Evolutionary conservation across 2,113 vertebrate genomes (phyloP).

Genomic region (Mellivora capensis): DNA sequence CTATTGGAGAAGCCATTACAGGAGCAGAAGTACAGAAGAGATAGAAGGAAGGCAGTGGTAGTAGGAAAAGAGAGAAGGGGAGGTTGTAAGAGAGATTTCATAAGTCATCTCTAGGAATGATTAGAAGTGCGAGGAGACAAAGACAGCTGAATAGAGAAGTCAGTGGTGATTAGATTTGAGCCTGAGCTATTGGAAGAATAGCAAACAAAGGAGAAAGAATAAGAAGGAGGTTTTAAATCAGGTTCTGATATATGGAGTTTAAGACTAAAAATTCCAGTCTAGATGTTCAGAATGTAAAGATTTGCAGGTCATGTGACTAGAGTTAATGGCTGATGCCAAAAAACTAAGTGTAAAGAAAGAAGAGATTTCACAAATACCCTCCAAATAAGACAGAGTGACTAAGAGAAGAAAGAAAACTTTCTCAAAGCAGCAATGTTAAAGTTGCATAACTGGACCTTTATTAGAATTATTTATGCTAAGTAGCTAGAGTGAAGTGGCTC

Average conservation of each 20-base stretch:
- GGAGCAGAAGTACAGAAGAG: background rate
- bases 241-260: background rate
- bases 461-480: background rate
- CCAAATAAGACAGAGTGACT: background rate
- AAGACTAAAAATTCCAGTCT: background rate
- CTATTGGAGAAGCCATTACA: background rate
- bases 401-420: background rate
- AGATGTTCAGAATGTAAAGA: background rate
- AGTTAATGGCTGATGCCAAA: background rate
- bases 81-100: background rate
- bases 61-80: background rate
- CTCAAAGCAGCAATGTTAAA: background rate
- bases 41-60: background rate
- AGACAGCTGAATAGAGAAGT: background rate
- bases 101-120: background rate
- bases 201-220: background rate
- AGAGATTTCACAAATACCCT: background rate
- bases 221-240: background rate
- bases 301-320: background rate
- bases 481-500: background rate
- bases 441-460: background rate
- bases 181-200: background rate
- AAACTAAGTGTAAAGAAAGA: background rate
- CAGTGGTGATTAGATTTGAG: background rate
- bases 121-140: background rate